Percentiles rank a stretch among this genome's conserved stretches.
Evolutionary conservation across 35 echinoderm and acorn worm genomes (phyloP).

Genomic region (Holothuria glaberrima): DNA sequence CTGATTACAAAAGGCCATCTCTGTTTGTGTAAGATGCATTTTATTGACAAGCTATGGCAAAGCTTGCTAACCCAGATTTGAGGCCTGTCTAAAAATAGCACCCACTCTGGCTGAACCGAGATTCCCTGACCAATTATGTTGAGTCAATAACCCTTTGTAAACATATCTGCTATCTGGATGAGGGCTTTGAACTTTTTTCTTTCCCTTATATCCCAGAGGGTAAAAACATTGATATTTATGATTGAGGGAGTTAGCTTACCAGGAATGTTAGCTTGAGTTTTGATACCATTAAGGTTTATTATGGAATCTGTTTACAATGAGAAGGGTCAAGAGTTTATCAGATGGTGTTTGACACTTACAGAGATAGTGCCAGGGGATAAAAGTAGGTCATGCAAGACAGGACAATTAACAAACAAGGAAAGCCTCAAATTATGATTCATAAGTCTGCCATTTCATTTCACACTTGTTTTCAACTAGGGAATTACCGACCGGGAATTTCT

Average conservation of each 20-base stretch:
- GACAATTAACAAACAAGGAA: too few species aligned
- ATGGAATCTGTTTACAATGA: too few species aligned
- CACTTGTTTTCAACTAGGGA: too few species aligned
- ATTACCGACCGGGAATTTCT: too few species aligned
- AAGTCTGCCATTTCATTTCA: too few species aligned
- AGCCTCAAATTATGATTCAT: too few species aligned
- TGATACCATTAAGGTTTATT: too few species aligned
- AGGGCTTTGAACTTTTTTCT: conserved; percentile 34
- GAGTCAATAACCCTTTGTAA: conserved; percentile 41
- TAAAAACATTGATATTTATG: conserved; percentile 47
- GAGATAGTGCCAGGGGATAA: too few species aligned
- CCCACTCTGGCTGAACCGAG: conserved; percentile 26
- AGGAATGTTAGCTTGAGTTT: too few species aligned
- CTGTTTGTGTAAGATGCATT: conserved; percentile 29
- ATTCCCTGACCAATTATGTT: conserved; percentile 50
- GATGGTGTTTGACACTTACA: too few species aligned
- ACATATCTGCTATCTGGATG: conserved; percentile 15
- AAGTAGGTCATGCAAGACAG: too few species aligned
- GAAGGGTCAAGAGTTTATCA: too few species aligned
- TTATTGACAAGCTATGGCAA: conserved; percentile 37
- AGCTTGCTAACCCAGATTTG: conserved; percentile 36
- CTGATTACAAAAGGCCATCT: conserved; percentile 14
- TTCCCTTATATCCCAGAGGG: conserved; percentile 23
- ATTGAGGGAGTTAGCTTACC: not conserved
- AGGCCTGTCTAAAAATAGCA: conserved; percentile 43